Conservation (phyloP, 1,140 invertebrate species). For the Lasaia peninsularis region DNA sequence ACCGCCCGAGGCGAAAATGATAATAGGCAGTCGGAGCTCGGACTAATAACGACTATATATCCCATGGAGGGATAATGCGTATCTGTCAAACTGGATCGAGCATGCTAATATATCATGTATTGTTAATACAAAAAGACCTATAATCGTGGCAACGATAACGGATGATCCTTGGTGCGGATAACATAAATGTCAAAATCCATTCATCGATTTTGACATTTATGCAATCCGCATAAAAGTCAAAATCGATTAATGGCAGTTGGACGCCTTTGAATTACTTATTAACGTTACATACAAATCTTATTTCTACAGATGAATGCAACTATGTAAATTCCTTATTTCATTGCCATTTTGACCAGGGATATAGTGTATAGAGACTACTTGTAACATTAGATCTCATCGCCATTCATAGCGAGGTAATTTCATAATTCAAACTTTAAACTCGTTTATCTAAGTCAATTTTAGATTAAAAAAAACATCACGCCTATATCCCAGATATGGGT, state of each 20-base stretch:
- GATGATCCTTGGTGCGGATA: constrained; percentile 26
- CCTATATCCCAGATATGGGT: no score
- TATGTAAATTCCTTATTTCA: neutral
- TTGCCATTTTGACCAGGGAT: neutral
- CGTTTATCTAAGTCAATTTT: no score
- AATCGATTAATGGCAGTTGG: constrained; percentile 31
- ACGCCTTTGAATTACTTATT: constrained; percentile 18
- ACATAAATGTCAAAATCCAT: constrained; percentile 43
- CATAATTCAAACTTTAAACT: no score
- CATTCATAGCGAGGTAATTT: neutral
- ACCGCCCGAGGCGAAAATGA: constrained; percentile 33
- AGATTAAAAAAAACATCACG: no score
- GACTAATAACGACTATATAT: constrained; percentile 32
- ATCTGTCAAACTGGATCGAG: constrained; percentile 20
- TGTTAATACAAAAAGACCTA: constrained; percentile 23
- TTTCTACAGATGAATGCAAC: neutral
- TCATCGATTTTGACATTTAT: no score
- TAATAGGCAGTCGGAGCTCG: constrained; percentile 29
- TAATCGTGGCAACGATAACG: constrained; percentile 22
- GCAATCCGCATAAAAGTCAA: constrained; percentile 47
- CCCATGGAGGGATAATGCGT: constrained; percentile 24
- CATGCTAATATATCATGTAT: constrained; percentile 26
- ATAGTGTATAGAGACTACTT: neutral
- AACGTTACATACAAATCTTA: constrained; percentile 15
- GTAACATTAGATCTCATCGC: neutral